These are phyloP conservation scores for Gila orcuttii DNA, from an alignment of 2,113 vertebrate species.

Conservation along the genomic window DNA sequence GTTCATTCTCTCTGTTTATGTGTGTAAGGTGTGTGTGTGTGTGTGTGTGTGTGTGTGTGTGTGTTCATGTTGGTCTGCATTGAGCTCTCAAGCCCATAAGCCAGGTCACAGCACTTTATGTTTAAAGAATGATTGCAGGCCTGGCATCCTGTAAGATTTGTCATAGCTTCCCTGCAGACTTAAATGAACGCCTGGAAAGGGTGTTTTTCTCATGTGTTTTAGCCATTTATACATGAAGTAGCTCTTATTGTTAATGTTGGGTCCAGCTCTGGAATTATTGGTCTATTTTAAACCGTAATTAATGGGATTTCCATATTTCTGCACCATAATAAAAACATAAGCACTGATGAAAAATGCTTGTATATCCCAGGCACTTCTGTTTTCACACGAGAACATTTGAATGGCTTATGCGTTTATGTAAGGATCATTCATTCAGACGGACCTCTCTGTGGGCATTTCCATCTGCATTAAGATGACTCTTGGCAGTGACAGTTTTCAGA, in stretches of 20 bases:
- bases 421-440: neutral
- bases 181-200: slow-evolving; percentile 19
- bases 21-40: slow-evolving; percentile 15
- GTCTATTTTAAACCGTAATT: slow-evolving; percentile 44
- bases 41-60: slow-evolving; percentile 16
- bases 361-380: neutral
- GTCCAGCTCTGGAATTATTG: slow-evolving; percentile 41
- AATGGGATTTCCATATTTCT: slow-evolving; percentile 38
- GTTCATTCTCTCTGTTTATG: slow-evolving; percentile 32
- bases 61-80: neutral
- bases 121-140: slow-evolving; percentile 37
- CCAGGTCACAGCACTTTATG: slow-evolving; percentile 33
- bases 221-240: slow-evolving; percentile 36
- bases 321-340: slow-evolving; percentile 23
- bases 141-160: slow-evolving; percentile 22
- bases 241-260: slow-evolving; percentile 43
- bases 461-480: slow-evolving; percentile 62
- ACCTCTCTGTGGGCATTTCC: slow-evolving; percentile 48
- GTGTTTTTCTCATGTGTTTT: slow-evolving; percentile 41
- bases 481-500: slow-evolving; percentile 51
- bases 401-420: neutral
- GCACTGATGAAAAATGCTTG: slow-evolving; percentile 2
- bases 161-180: slow-evolving; percentile 38
- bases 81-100: slow-evolving; percentile 27
- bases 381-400: slow-evolving; percentile 26